Percentiles rank a stretch among this genome's conserved stretches.
Conservation (phyloP, 2,797 vertebrate genomes). For the Zenarchopterus dispar region DNA sequence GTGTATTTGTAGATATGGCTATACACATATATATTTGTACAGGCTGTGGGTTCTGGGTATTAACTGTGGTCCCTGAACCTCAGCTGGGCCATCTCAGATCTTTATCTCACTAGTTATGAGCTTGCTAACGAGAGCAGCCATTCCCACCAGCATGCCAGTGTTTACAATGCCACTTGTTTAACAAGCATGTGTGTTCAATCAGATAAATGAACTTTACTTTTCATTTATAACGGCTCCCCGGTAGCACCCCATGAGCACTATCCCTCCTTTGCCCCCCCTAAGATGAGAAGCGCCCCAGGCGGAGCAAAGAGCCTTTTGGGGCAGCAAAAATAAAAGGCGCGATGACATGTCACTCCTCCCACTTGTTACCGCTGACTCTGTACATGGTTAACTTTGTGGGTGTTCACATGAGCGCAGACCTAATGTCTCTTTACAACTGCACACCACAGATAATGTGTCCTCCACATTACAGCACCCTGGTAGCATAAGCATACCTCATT, state of each 20-base stretch:
- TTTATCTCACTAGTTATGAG: slow-evolving; percentile 70
- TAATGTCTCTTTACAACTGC: slow-evolving; percentile 30
- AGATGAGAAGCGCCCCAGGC: slow-evolving; percentile 26
- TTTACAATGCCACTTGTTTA: slow-evolving; percentile 70
- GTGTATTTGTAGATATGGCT: slow-evolving; percentile 21
- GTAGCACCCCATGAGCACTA: slow-evolving; percentile 53
- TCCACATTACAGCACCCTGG: slow-evolving; percentile 20
- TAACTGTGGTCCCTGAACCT: slow-evolving; percentile 36
- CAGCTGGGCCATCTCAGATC: slow-evolving; percentile 53
- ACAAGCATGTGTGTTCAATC: slow-evolving; percentile 76
- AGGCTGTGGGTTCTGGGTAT: slow-evolving; percentile 27
- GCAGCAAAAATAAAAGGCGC: slow-evolving; percentile 46
- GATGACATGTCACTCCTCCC: slow-evolving; percentile 25
- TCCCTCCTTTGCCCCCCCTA: slow-evolving; percentile 30
- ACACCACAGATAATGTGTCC: slow-evolving; percentile 31
- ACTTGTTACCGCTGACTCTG: slow-evolving; percentile 9
- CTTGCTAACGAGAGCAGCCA: slow-evolving; percentile 60
- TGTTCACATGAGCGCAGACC: slow-evolving; percentile 26
- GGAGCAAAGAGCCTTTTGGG: slow-evolving; percentile 42
- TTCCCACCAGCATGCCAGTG: slow-evolving; percentile 46
- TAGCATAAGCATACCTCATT: slow-evolving; percentile 50
- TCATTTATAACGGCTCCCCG: slow-evolving; percentile 58
- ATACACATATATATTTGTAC: slow-evolving; percentile 15
- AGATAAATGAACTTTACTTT: slow-evolving; percentile 70
- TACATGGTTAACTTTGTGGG: slow-evolving; percentile 33